These are phyloP conservation scores for Furcifer pardalis DNA, from an alignment of 2,797 vertebrate species.

Conservation along the genomic window DNA sequence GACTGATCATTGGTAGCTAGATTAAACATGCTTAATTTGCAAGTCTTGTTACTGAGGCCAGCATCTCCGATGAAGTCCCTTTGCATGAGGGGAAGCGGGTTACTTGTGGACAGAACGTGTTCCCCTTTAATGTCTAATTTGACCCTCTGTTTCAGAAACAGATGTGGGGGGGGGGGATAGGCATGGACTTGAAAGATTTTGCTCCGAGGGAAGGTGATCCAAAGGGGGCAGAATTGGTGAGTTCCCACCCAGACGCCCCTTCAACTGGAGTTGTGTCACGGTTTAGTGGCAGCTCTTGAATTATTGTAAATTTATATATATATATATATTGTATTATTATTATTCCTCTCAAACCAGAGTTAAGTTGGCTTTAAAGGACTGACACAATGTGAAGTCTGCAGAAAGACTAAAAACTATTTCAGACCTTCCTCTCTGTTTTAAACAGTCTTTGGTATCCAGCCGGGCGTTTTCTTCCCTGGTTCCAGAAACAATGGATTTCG, in stretches of 20 bases:
- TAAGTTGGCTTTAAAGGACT: conserved; percentile 54
- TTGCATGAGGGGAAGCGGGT: too few relatives aligned
- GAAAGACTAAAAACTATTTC: conserved; percentile 59
- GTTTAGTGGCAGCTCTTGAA: conserved; percentile 38
- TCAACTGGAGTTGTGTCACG: conserved; percentile 18
- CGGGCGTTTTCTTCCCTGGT: not conserved
- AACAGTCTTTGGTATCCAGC: conserved; percentile 49
- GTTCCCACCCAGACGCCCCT: not conserved
- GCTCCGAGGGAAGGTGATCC: conserved; percentile 19
- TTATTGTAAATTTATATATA: conserved; percentile 50
- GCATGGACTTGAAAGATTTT: conserved; percentile 28
- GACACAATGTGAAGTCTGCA: conserved; percentile 24
- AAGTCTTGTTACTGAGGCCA: too few relatives aligned
- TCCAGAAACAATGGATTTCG: conserved; percentile 44
- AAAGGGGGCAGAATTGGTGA: conserved; percentile 30
- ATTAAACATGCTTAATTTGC: too few relatives aligned
- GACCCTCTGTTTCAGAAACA: not conserved
- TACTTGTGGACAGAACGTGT: too few relatives aligned
- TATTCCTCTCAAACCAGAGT: conserved; percentile 54
- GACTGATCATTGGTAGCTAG: too few relatives aligned
- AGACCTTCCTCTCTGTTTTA: conserved; percentile 63
- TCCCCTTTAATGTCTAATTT: too few relatives aligned
- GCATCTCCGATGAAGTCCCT: too few relatives aligned
- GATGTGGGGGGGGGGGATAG: not conserved
- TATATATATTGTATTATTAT: too few relatives aligned